Evolutionary conservation across 2,797 vertebrate species (phyloP).

Genomic region (Pseudopleuronectes americanus): DNA sequence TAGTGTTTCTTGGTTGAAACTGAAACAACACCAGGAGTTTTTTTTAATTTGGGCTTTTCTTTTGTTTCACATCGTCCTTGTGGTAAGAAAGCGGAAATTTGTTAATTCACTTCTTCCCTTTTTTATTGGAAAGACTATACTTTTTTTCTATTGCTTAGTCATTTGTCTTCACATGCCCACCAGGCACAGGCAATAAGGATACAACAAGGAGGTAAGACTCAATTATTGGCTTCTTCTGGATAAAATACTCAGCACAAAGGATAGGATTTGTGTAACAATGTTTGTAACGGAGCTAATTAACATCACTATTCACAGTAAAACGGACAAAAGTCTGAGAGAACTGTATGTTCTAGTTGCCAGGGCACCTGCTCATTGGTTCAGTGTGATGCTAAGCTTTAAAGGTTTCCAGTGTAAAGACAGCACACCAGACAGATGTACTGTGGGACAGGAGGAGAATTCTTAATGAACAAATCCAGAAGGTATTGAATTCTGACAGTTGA

Average conservation of each 20-base stretch:
- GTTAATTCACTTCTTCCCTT: constrained; percentile 53
- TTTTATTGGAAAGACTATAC: constrained; percentile 27
- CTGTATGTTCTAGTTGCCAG: constrained; percentile 33
- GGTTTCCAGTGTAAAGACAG: constrained; percentile 25
- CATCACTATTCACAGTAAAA: constrained; percentile 3
- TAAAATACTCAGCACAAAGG: neutral
- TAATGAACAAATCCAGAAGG: neutral
- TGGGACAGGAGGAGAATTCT: constrained; percentile 3
- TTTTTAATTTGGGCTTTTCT: neutral
- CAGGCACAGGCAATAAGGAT: constrained; percentile 28
- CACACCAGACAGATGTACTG: constrained; percentile 22
- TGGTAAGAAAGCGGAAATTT: constrained; percentile 22
- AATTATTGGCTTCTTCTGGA: constrained; percentile 10
- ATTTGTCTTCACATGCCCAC: neutral
- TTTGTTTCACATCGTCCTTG: constrained; percentile 2
- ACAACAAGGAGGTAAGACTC: constrained; percentile 61
- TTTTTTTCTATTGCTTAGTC: constrained; percentile 10
- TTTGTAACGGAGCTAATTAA: constrained; percentile 19
- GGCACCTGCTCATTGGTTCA: constrained; percentile 6
- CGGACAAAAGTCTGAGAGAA: no score
- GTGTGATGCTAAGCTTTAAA: constrained; percentile 38
- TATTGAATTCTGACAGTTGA: neutral
- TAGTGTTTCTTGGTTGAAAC: constrained; percentile 6
- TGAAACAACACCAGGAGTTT: neutral
- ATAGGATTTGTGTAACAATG: neutral